Base-by-base conservation (phyloP, 2,797 vertebrate species). In the Benthosema pterotum region DNA sequence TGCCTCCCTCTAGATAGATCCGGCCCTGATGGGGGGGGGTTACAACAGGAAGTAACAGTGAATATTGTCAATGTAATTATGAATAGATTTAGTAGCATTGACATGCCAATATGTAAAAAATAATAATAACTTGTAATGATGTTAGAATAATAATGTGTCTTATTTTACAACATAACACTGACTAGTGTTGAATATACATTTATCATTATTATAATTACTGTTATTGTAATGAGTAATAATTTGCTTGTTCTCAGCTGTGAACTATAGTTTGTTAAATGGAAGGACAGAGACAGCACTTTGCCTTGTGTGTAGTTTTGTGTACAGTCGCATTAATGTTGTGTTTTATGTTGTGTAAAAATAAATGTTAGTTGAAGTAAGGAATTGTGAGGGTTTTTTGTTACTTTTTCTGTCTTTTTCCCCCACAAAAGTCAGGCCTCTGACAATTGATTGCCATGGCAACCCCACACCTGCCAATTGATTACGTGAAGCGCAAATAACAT, bases 221-320 rank as follows among this genome's bases (percentile, higher is more conserved):
- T 25, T 25, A 3, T 25, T 25, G 3, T 25, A 25, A 25, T 25
- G 19, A 74, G 11, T n/a, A 18, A 57, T 9, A 7, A n/a, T 17
- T 42, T 75, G 8, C 43, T 67, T 48, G 57, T 1, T 25, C 78
- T 50, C 8, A 53, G 74, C 79, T 69, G 67, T 25, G 22, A 22
- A 22, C 22, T 22, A n/a, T n/a, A 25, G 22, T 25, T 25, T 25
- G 78, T 77, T 85, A 72, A 18, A 74, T 86, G 77, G 88, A 89
- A 89, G 89, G 83, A 90, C 82, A 77, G 78, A n/a, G n/a, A n/a
- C n/a, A n/a, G 88, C 86, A 90, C 88, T 91, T 91, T 89, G 82
- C 85, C 56, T 58, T 84, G 71, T 82, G 51, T 64, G 74, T 79
- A 83, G 83, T 78, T 71, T 83, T 74, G 66, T 87, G 83, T 80